phyloP scores from a whole-genome alignment of 2,888 invertebrate species.

The Cataglyphis albicans region DNA sequence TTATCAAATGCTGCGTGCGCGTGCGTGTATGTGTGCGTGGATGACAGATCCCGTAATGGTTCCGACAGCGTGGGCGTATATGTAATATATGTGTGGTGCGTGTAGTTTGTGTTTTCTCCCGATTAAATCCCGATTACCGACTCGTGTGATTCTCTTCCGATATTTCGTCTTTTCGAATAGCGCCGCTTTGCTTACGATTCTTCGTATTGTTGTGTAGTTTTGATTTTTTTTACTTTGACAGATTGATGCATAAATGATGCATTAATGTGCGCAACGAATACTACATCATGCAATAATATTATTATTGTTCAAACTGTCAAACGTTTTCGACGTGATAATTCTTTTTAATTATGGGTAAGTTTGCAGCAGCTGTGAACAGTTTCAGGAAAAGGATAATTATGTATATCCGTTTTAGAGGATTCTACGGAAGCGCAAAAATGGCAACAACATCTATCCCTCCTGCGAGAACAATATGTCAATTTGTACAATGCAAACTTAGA shows the following conservation, averaged over 20 bases:
- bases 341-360: slow-evolving; percentile 36
- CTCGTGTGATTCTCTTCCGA: not conserved
- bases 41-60: slow-evolving; percentile 50
- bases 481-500: slow-evolving; percentile 93
- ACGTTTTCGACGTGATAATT: slow-evolving; percentile 3
- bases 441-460: slow-evolving; percentile 94
- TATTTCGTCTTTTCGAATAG: not conserved
- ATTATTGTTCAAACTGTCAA: not conserved
- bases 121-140: not conserved
- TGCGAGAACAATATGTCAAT: slow-evolving; percentile 96
- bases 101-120: slow-evolving; percentile 11
- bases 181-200: not conserved
- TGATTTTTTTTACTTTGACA: not conserved
- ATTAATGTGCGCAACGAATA: slow-evolving; percentile 7
- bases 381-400: not conserved
- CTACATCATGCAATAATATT: slow-evolving; percentile 13
- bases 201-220: not conserved
- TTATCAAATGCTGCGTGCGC: slow-evolving; percentile 34
- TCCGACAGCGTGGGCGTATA: slow-evolving; percentile 60
- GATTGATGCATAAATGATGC: not conserved
- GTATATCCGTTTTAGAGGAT: slow-evolving; percentile 76
- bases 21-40: not conserved
- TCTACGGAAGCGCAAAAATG: slow-evolving; percentile 83
- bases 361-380: not conserved
- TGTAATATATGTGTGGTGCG: slow-evolving; percentile 33